phyloP scores from a whole-genome alignment of 2,797 vertebrate species.

The Leptatherina wallacei region DNA sequence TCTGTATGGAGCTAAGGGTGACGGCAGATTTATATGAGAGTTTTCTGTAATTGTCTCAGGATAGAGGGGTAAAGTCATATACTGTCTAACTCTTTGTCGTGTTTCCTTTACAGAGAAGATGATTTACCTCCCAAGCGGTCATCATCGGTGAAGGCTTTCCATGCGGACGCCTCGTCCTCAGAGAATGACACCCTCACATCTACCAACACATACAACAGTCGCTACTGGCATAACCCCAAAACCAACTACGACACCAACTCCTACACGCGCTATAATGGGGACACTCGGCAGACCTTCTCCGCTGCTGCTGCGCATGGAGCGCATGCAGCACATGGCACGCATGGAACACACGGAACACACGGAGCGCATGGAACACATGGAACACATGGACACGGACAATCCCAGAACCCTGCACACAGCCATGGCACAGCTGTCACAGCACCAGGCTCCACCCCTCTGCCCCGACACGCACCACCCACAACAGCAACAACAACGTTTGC shows the following conservation, averaged over 20 bases:
- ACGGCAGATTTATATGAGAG: not conserved
- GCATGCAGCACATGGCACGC: slow-evolving; percentile 81
- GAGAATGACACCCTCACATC: slow-evolving; percentile 97
- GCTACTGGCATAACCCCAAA: slow-evolving; percentile 95
- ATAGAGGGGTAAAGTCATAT: not conserved
- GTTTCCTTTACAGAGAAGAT: slow-evolving; percentile 88
- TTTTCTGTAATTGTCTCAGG: accelerated
- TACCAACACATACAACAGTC: slow-evolving; percentile 97
- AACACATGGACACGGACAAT: slow-evolving; percentile 64
- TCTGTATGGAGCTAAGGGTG: too few species aligned
- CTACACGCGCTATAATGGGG: slow-evolving; percentile 90
- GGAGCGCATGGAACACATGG: slow-evolving; percentile 32
- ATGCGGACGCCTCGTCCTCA: slow-evolving; percentile 92
- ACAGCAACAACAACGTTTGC: slow-evolving; percentile 79
- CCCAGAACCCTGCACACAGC: slow-evolving; percentile 65
- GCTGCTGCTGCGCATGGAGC: slow-evolving; percentile 65
- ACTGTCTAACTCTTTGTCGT: not conserved
- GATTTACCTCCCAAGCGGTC: slow-evolving; percentile 94
- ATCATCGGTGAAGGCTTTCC: slow-evolving; percentile 91
- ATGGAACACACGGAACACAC: slow-evolving; percentile 28
- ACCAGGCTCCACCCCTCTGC: slow-evolving; percentile 76
- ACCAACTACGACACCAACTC: slow-evolving; percentile 88
- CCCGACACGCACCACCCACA: slow-evolving; percentile 67
- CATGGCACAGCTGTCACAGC: slow-evolving; percentile 76
- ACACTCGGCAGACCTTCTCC: slow-evolving; percentile 89